Percentiles rank a stretch among this genome's conserved stretches.
Conservation (phyloP, 2,888 invertebrate genomes). For the Invenusta paracnida region DNA sequence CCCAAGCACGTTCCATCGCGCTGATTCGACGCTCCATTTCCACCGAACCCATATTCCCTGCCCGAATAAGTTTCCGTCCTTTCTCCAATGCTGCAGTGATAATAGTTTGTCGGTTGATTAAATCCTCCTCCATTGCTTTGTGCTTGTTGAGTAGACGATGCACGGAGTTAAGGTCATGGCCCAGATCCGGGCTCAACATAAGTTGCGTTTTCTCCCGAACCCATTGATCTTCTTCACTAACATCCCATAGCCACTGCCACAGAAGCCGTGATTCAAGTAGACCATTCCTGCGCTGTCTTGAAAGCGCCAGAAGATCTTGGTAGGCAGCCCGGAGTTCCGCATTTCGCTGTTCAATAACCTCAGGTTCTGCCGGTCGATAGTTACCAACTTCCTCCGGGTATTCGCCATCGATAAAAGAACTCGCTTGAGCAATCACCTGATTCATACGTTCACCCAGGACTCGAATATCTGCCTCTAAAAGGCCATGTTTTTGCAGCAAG, state of each 20-base stretch:
- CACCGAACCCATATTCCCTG: slow-evolving; percentile 79
- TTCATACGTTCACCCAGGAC: slow-evolving; percentile 94
- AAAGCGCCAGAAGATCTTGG: slow-evolving; percentile 86
- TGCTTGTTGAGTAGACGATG: slow-evolving; percentile 92
- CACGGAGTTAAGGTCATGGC: slow-evolving; percentile 94
- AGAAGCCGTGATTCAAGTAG: slow-evolving; percentile 92
- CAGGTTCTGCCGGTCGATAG: slow-evolving; percentile 91
- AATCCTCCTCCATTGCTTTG: slow-evolving; percentile 86
- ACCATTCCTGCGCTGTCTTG: slow-evolving; percentile 77
- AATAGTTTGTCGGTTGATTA: not conserved
- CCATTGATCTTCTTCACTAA: slow-evolving; percentile 79
- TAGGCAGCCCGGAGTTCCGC: slow-evolving; percentile 89
- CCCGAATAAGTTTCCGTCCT: slow-evolving; percentile 31
- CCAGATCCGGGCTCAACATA: slow-evolving; percentile 91
- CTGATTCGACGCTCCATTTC: slow-evolving; percentile 67
- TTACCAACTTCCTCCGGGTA: slow-evolving; percentile 64
- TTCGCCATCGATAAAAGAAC: slow-evolving; percentile 81
- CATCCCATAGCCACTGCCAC: slow-evolving; percentile 99
- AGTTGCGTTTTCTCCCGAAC: slow-evolving; percentile 75
- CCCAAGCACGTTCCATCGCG: slow-evolving; percentile 90
- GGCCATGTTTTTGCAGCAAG: slow-evolving; percentile 89
- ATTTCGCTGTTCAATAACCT: slow-evolving; percentile 87
- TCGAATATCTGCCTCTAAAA: slow-evolving; percentile 95
- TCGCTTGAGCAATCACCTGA: slow-evolving; percentile 88
- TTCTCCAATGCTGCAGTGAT: not conserved